Evolutionary conservation across 2,113 vertebrate species (phyloP), one percentile per base, ranked within the genome.

Genomic region (Cavia aperea): DNA sequence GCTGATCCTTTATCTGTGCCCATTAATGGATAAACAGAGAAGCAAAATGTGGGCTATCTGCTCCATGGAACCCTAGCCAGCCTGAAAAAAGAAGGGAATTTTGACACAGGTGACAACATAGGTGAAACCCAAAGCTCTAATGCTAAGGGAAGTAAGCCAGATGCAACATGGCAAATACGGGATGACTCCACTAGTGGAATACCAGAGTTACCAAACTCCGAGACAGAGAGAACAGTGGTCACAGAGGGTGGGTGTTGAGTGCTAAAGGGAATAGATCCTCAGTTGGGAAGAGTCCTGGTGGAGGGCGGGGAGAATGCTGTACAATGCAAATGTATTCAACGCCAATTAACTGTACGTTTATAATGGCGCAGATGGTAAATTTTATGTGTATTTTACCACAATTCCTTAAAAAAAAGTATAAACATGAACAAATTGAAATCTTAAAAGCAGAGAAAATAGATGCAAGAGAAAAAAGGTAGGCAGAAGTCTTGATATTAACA

Each of bases 31-130:
- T 4, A 31, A 46, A 62, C 0, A 26, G 56, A 15, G 58, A 9
- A 15, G n/a, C 39, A 43, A 33, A 77, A 24, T 1, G 7, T 1
- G n/a, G 26, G 2, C 7, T 0, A 2, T 2, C 2, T 0, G 2
- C 0, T n/a, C 15, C 0, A 10, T 0, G 33, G 81, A 68, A 5
- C 21, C 23, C 14, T 2, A 43, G 7, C 5, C 49, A 18, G 81
- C 26, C 31, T 33, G 21, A 2, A 26, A 73, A 58, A 51, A 12
- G 63, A 58, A 87, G 65, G 63, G 14, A 5, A 33, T 29, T 7
- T 33, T 29, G 65, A 89, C 33, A n/a, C 26, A 1, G 8, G 49
- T 19, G 33, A 10, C 12, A 8, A 23, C 36, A 0, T 0, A 3
- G 33, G 60, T 3, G 39, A 68, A 4, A 36, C 58, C 1, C 4